A percentile compares a stretch with the other conserved stretches of the same genome.
phyloP scores from a whole-genome alignment of 2,888 invertebrate genomes.

The Hirtodrosophila confusa region DNA sequence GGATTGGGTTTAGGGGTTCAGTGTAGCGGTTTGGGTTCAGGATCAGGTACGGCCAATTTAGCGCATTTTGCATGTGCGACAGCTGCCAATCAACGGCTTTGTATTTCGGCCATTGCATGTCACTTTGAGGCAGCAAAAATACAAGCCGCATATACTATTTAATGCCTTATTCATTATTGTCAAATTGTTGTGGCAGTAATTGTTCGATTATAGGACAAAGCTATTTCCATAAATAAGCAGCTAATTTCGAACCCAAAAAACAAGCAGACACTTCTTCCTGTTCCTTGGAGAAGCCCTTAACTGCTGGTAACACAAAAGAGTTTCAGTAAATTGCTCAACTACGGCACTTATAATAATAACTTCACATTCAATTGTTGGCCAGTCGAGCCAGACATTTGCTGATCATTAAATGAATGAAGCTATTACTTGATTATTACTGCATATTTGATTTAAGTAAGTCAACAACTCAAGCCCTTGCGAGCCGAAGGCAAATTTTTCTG shows the following conservation, averaged over 20 bases:
- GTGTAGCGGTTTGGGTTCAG: constrained; percentile 3
- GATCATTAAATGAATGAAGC: constrained; percentile 76
- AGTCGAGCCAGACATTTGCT: constrained; percentile 51
- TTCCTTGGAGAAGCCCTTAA: background rate
- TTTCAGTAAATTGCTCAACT: constrained; percentile 48
- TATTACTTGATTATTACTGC: constrained; percentile 67
- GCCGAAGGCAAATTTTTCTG: background rate
- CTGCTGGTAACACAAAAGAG: background rate
- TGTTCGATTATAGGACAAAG: constrained; percentile 66
- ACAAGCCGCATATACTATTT: background rate
- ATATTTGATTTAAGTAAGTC: constrained; percentile 53
- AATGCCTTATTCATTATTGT: constrained; percentile 6
- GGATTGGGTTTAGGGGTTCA: background rate
- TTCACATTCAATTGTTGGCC: constrained; percentile 46
- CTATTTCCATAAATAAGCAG: constrained; percentile 67
- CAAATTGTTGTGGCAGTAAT: constrained; percentile 47
- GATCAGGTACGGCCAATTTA: constrained; percentile 49
- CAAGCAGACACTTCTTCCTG: too few species aligned
- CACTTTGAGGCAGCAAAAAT: constrained; percentile 6
- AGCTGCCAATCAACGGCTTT: constrained; percentile 69
- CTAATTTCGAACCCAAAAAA: background rate
- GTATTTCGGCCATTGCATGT: constrained; percentile 41
- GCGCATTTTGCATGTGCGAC: constrained; percentile 59
- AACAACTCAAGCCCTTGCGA: constrained; percentile 13
- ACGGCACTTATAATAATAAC: constrained; percentile 49